phyloP scores from a whole-genome alignment of 64 coral and sea anemone species.

The Porites lutea region DNA sequence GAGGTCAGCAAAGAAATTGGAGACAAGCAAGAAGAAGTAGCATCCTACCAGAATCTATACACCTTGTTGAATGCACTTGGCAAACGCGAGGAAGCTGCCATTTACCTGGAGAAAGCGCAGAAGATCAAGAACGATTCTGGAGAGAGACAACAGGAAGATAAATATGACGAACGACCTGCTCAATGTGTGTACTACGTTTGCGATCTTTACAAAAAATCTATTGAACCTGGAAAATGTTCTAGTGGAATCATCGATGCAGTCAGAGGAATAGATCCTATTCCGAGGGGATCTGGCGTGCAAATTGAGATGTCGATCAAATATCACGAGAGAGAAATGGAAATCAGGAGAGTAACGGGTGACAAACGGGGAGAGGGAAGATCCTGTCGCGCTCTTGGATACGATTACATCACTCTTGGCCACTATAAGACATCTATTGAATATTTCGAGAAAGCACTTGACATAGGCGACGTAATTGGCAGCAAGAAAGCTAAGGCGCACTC shows the following conservation, averaged over 20 bases:
- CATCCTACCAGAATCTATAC: slow-evolving; percentile 9
- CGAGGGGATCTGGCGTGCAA: neutral
- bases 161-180: neutral
- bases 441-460: slow-evolving; percentile 17
- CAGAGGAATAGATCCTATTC: neutral
- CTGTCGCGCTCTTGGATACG: neutral
- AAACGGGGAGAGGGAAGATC: neutral
- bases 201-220: slow-evolving; percentile 8
- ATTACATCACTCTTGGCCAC: slow-evolving; percentile 4
- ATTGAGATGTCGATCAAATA: neutral
- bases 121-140: neutral
- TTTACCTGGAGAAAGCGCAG: slow-evolving; percentile 1
- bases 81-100: slow-evolving; percentile 9
- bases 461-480: slow-evolving; percentile 21
- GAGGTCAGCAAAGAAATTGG: slow-evolving; percentile 9
- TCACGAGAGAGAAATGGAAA: slow-evolving; percentile 21
- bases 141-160: neutral
- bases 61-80: slow-evolving; percentile 11
- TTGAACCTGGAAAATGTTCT: neutral
- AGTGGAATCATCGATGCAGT: neutral
- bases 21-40: neutral
- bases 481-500: neutral
- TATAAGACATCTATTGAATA: slow-evolving; percentile 22
- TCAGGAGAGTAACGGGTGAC: slow-evolving; percentile 6
- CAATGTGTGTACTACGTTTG: slow-evolving; percentile 14